Evolutionary conservation across 2,888 invertebrate species (phyloP), one percentile per base, ranked within the genome.

Genomic region (Netelia fuscicornis): DNA sequence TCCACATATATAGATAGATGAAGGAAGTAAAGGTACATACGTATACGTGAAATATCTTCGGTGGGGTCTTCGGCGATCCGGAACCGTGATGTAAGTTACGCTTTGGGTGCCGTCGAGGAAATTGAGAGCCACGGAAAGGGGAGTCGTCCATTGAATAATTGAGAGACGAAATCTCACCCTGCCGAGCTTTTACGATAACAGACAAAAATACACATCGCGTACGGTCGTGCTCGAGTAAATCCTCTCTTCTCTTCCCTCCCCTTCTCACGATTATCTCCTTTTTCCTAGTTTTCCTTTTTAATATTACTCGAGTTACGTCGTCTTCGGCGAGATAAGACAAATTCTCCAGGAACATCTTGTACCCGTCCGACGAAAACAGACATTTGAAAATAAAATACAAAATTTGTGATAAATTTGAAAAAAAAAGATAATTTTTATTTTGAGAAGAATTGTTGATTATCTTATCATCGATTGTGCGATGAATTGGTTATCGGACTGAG

Each of bases 71-170:
- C 20, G 64, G 56, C 52, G 25, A 48, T 52, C 30, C 62, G 30
- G 60, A 42, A 10, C 37, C 58, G 64, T 3, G 48, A 37, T 67
- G 20, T 48, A 48, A 13, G 74, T 56, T 44, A 62, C 77, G 52
- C 64, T 67, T 58, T 54, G 37, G 67, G 71, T 64, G 54, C 54
- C 71, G 81, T 48, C 10, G 60, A 72, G 81, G 81, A 81, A 81
- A 81, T 84, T 77, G 76, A 77, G 84, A 81, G 75, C 54, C 72
- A 23, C 54, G 76, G n/a, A 17, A 77, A 70, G 62, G 70, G 72
- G 25, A 77, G 72, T 20, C 54, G 52, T 72, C 64, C 75, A 75
- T 75, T 85, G 78, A 85, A 85, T 85, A 85, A 85, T 85, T 78
- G 78, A 85, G 65, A 42, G 70, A 65, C 48, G 65, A 70, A 77